Evolutionary conservation across 1,140 invertebrate species (phyloP).

Genomic region (Bombus soroeensis): DNA sequence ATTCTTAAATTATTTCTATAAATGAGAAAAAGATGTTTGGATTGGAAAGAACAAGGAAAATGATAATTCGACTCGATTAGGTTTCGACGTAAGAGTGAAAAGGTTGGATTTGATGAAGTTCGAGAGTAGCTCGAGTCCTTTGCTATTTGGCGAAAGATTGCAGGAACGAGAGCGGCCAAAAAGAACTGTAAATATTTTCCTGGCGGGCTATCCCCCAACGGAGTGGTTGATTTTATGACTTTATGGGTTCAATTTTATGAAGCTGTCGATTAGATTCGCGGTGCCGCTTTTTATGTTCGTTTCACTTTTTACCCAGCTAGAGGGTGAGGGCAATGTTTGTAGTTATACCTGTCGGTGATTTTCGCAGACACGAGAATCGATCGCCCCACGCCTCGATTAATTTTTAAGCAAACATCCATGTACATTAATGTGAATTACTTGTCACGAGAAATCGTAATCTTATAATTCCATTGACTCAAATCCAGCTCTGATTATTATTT

Average conservation of each 20-base stretch:
- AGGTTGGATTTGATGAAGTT: background rate
- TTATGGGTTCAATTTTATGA: constrained; percentile 81
- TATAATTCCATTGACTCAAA: background rate
- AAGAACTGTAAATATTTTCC: constrained; percentile 77
- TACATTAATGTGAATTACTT: background rate
- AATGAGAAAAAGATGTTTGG: too few relatives aligned
- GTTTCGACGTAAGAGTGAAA: too few relatives aligned
- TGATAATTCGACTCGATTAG: too few relatives aligned
- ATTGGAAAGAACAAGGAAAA: background rate
- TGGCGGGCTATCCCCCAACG: constrained; percentile 61
- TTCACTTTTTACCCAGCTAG: constrained; percentile 48
- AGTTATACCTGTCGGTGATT: constrained; percentile 22
- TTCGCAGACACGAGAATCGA: background rate
- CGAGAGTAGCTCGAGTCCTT: constrained; percentile 39
- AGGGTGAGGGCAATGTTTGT: constrained; percentile 5
- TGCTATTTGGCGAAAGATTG: constrained; percentile 52
- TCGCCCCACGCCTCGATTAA: background rate
- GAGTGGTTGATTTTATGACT: constrained; percentile 81
- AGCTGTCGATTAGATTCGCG: constrained; percentile 82
- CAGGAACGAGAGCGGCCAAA: constrained; percentile 73
- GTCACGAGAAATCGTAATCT: background rate
- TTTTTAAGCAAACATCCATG: background rate
- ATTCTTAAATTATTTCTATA: background rate
- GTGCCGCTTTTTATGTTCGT: constrained; percentile 66
- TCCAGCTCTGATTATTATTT: too few relatives aligned